Base-by-base conservation (phyloP, 2,113 vertebrate species). In the Cavia porcellus region DNA sequence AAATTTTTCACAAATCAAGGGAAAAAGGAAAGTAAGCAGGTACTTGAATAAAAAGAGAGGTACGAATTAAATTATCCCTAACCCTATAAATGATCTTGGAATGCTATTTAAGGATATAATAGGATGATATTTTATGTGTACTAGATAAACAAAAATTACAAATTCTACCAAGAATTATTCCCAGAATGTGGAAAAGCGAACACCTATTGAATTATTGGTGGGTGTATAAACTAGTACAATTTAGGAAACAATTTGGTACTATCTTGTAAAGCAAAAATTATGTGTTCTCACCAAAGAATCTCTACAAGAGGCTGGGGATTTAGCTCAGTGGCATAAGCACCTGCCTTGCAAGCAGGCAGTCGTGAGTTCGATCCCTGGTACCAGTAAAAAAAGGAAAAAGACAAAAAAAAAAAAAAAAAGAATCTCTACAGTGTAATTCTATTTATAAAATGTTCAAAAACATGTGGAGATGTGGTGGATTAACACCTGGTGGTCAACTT, bases 151-250 rank as follows among this genome's bases (percentile, higher is more conserved):
- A 92, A 66, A 85, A 77, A 64, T 94, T 35, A 24, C 61, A 90
- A 94, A 74, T 47, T 61, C 47, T 91, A 30, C 81, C 68, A 93
- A 85, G 87, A 20, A 90, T 92, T 81, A 82, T 91, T 95, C 13
- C 61, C n/a, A 91, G 72, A 82, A 75, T 91, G 74, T 77, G 7
- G 70, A 85, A 32, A 93, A 89, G 10, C 62, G 89, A 94, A 45
- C 55, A 77, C 15, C 74, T 89, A 17, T 61, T 68, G 35, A 68
- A 74, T 38, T 64, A 74, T 24, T 90, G 24, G 57, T 61, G 30
- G 32, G 30, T 45, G 42, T 82, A 50, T 30, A 68, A 94, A 83
- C 32, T 66, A 59, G 20, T 59, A 59, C 24, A 59, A 92, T 24
- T 96, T 91, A 66, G 61, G 38, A 86, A 96, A 80, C 0, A 86